Evolutionary conservation across 2,888 invertebrate species (phyloP), one percentile per base, ranked within the genome.

Genomic region (Micropterix aruncella): DNA sequence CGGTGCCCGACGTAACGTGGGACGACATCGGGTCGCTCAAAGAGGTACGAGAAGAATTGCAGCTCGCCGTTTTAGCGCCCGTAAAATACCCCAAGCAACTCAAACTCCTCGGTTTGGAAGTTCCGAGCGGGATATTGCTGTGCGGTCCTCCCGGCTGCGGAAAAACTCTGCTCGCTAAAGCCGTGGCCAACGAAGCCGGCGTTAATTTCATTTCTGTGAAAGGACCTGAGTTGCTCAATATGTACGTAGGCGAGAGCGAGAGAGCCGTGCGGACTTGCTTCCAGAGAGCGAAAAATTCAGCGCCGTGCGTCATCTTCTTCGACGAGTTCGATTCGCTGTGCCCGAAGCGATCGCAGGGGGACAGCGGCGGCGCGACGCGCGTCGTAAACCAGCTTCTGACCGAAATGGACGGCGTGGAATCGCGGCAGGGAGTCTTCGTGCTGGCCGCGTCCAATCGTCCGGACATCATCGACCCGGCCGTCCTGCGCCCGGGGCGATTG

Each of bases 241-340:
- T 97, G 97, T 99, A 97, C 64, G 94, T 99, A 15, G 99, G 99
- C 47, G 97, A 99, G 67, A 96, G 95, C 64, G 99, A 99, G 65
- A 76, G 90, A 53, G 95, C 95, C 0, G 94, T 99, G 1, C 74
- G 99, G n/a, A 86, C 90, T 17, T 92, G 93, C 56, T 99, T 99
- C 60, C 83, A 90, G 59, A 75, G 96, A 50, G 99, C 97, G 0
- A 72, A 89, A 39, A 94, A 94, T 63, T 95, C 95, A 0, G 82
- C 92, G 1, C 99, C 99, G 0, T 99, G 97, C 60, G 94, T 99
- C 2, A 95, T 99, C 61, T 97, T 97, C 68, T 99, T 99, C 59
- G 99, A 99, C 60, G 99, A 99, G 66, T 77, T 99, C 50, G 99
- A 99, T 63, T 89, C 97, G 0, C 63, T 99, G 19, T 96, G 95